Evolutionary conservation across 2,113 vertebrate genomes (phyloP).

Genomic region (Romanogobio albipinnatus): DNA sequence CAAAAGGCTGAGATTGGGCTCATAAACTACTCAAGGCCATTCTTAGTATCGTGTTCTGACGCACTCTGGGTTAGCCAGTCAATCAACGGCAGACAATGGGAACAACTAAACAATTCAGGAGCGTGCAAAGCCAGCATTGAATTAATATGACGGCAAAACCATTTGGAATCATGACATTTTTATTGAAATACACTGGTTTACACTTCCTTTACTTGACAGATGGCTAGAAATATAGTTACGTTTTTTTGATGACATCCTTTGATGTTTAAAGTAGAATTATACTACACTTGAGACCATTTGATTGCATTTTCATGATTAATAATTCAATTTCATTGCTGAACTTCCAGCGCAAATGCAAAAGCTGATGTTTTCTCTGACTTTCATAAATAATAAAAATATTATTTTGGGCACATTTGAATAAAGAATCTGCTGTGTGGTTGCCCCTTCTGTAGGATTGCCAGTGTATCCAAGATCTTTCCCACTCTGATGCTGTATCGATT

Average conservation of each 20-base stretch:
- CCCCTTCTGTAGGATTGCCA: constrained; percentile 82
- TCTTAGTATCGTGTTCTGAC: not conserved
- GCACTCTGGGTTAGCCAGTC: not conserved
- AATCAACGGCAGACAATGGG: not conserved
- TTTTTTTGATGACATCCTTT: not conserved
- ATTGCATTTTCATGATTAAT: not conserved
- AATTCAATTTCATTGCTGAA: not conserved
- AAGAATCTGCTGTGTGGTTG: constrained; percentile 72
- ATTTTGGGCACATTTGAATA: not conserved
- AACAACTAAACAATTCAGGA: not conserved
- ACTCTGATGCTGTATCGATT: constrained; percentile 91
- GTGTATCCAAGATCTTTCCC: constrained; percentile 92
- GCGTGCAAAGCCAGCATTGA: not conserved
- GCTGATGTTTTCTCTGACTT: not conserved
- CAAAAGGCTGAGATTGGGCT: not conserved
- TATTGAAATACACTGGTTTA: not conserved
- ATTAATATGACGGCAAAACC: not conserved
- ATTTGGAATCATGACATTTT: not conserved
- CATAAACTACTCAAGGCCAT: not conserved
- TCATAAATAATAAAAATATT: constrained; percentile 7
- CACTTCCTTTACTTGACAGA: not conserved
- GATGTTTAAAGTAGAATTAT: not conserved
- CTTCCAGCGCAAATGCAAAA: not conserved
- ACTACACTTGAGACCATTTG: not conserved
- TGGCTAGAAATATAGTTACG: not conserved